Base-by-base conservation (phyloP, 2,797 vertebrate species). In the Coendou prehensilis region DNA sequence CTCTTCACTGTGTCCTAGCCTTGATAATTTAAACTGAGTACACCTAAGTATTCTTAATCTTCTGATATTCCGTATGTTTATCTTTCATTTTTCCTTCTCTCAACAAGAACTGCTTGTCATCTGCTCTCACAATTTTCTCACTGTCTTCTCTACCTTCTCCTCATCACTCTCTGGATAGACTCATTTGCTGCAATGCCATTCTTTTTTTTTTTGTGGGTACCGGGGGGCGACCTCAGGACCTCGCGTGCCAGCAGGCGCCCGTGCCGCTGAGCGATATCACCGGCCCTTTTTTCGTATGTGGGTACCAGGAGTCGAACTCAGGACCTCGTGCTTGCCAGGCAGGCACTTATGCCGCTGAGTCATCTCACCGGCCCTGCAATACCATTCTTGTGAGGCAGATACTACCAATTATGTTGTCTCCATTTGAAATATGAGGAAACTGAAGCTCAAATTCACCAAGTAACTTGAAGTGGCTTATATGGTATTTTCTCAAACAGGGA, bases 61-160 rank as follows among this genome's bases (percentile, higher is more conserved):
- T 63, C 15, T 59, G 37, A 30, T 50, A 78, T 26, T 92, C 28
- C 28, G 76, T 79, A 22, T 89, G 13, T 75, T 87, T 18, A 56
- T 86, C 3, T 79, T 88, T 41, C 22, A 50, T 52, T 56, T 91
- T 57, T 52, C 13, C 33, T 89, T 23, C n/a, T 89, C 9, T 97
- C 82, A 92, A 50, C 20, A 52, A 94, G 73, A 56, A 94, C 37
- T 93, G 54, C 47, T 69, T 89, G 67, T 37, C 28, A 80, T 92
- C 47, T 95, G n/a, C 30, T 54, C 18, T 76, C 5, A 61, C 1
- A 71, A 7, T 89, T 79, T 52, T 76, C 17, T 73, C 56, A 67
- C 61, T 87, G 63, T 83, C 37, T 87, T 95, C 30, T 91, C 50
- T 30, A 67, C 23, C 64, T 87, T 45, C 23, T 86, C 5, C 9